Evolutionary conservation across 1,140 invertebrate species (phyloP), one percentile per base, ranked within the genome.

Genomic region (Ylistrum balloti): DNA sequence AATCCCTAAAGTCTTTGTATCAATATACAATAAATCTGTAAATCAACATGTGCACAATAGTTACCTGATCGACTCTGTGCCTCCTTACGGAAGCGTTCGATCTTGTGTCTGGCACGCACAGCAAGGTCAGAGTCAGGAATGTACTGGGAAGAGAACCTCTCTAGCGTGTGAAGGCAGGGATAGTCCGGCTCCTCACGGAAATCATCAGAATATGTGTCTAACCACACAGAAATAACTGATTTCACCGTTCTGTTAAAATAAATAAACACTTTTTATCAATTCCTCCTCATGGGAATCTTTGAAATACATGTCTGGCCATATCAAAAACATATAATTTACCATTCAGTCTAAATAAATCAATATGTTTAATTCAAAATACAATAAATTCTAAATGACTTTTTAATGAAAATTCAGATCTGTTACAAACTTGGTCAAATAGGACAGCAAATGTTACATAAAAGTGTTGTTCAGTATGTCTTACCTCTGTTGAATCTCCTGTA

Each of bases 161-260:
- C 97, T 88, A 99, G 97, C 95, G 98, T 97, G 86, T 97, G 97
- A 90, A 99, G 97, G 92, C 97, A 97, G n/a, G 97, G 97, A 96
- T 98, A 98, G 93, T 97, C 97, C 74, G 98, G 98, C n/a, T 95
- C 94, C 38, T 98, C 98, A 87, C 98, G 97, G 97, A 99, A 99
- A 96, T 99, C 99, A 96, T 99, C 99, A 74, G 98, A 98, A 96
- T 99, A 99, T 86, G 98, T 98, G 96, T 99, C 99, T 93, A 99
- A 96, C 99, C 99, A 99, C 11, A 99, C 98, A 95, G 99, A 98
- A 89, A 99, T 97, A 90, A 98, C 96, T 87, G 97, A 96, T 87
- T 96, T 95, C 48, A 99, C 97, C 89, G 98, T 99, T 96, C 98
- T 98, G 91, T 34, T 92, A 93, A 34, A 87, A 33, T n/a, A n/a